Conservation (phyloP, 2,113 vertebrate species). For the Ceratotherium simum region DNA sequence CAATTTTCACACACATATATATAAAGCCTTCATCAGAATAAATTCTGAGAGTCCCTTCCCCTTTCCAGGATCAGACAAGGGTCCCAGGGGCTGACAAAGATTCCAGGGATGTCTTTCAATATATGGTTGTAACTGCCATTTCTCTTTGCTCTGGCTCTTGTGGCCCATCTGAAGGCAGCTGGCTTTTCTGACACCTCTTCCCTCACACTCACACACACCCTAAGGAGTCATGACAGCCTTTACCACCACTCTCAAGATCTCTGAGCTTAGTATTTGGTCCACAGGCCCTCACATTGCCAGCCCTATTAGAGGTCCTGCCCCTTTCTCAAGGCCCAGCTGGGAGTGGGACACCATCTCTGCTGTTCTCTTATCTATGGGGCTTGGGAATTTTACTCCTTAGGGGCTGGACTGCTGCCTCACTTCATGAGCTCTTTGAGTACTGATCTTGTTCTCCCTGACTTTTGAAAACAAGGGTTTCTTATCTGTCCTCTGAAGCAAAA, state of each 20-base stretch:
- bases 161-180: neutral
- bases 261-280: neutral
- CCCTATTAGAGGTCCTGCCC: neutral
- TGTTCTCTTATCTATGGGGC: neutral
- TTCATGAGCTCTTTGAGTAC: neutral
- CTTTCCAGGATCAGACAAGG: neutral
- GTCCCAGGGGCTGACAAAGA: neutral
- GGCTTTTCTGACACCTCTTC: neutral
- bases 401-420: neutral
- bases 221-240: neutral
- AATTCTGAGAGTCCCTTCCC: neutral
- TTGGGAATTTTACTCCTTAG: neutral
- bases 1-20: neutral
- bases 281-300: neutral
- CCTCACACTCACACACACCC: neutral
- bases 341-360: neutral
- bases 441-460: neutral
- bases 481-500: neutral
- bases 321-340: neutral
- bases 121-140: neutral
- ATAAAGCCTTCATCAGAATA: neutral
- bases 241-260: neutral
- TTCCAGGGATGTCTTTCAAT: neutral
- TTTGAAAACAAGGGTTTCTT: neutral
- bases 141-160: constrained; percentile 9